Evolutionary conservation across 2,797 vertebrate species (phyloP).

Genomic region (Myotis daubentonii): DNA sequence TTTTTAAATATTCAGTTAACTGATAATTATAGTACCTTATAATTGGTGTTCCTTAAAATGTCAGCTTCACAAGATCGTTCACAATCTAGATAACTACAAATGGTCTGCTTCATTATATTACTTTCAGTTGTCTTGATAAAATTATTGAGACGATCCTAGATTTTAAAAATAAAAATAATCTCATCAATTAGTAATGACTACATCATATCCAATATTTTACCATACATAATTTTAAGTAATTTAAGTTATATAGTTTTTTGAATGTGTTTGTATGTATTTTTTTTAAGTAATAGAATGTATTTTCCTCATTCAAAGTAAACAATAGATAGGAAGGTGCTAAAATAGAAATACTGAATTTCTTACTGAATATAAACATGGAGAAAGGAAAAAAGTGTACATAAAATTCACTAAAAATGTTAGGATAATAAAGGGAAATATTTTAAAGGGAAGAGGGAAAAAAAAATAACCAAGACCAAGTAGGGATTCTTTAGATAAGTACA

Average conservation of each 20-base stretch:
- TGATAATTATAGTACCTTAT: slow-evolving; percentile 76
- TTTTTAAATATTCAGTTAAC: slow-evolving; percentile 10
- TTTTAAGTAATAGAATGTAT: background rate
- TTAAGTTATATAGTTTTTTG: background rate
- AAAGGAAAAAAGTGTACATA: background rate
- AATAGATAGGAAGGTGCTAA: slow-evolving; percentile 1
- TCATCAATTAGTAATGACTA: slow-evolving; percentile 29
- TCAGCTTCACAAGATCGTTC: slow-evolving; percentile 80
- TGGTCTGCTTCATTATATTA: slow-evolving; percentile 73
- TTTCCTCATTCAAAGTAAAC: slow-evolving; percentile 40
- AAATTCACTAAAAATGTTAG: no score
- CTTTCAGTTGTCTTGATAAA: slow-evolving; percentile 76
- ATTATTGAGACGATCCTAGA: slow-evolving; percentile 73
- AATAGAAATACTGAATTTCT: slow-evolving; percentile 1
- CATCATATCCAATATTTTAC: slow-evolving; percentile 33
- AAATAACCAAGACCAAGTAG: background rate
- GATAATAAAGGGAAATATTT: no score
- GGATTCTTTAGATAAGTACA: background rate
- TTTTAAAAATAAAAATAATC: slow-evolving; percentile 64
- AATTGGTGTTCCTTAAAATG: slow-evolving; percentile 75
- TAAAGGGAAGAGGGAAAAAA: background rate
- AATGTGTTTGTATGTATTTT: background rate
- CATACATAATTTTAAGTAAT: background rate
- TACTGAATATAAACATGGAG: slow-evolving; percentile 30
- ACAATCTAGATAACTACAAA: slow-evolving; percentile 79